Percentiles rank a stretch among this genome's conserved stretches.
Conservation (phyloP, 2,113 vertebrate species). For the Ursus arctos region DNA sequence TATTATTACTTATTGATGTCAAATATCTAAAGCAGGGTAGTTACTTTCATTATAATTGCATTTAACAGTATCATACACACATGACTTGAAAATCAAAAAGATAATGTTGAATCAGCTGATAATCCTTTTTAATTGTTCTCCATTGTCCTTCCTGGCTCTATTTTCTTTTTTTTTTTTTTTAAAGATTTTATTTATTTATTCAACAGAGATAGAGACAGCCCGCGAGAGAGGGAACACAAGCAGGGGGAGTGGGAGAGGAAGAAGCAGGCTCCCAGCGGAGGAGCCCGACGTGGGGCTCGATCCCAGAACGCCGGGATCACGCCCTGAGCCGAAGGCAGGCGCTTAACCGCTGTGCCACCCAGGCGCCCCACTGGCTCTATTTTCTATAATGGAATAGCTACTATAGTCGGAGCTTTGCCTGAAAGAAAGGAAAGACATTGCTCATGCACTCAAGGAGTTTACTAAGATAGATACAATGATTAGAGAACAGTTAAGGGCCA, state of each 20-base stretch:
- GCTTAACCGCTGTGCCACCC: too few species aligned
- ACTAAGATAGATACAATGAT: neutral
- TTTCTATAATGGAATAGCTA: neutral
- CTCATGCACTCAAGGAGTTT: neutral
- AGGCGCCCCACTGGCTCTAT: neutral
- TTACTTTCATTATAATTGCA: neutral
- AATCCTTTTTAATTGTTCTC: neutral
- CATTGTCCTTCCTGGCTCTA: neutral
- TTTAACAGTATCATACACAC: neutral
- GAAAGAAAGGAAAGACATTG: neutral
- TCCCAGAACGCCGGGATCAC: too few species aligned
- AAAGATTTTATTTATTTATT: too few species aligned
- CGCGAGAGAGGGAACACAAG: too few species aligned
- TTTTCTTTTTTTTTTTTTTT: neutral
- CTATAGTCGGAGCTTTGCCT: neutral
- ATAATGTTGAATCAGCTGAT: neutral
- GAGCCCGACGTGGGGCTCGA: too few species aligned
- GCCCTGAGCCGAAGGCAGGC: too few species aligned
- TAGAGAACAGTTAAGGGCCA: neutral
- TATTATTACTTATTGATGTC: neutral
- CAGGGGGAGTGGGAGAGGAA: too few species aligned
- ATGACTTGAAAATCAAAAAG: neutral
- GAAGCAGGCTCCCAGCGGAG: too few species aligned
- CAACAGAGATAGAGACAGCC: too few species aligned
- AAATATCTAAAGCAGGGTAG: neutral